phyloP scores from a whole-genome alignment of 30 jellyfish, hydroid and myxozoan genomes.

The Catostylus mosaicus region DNA sequence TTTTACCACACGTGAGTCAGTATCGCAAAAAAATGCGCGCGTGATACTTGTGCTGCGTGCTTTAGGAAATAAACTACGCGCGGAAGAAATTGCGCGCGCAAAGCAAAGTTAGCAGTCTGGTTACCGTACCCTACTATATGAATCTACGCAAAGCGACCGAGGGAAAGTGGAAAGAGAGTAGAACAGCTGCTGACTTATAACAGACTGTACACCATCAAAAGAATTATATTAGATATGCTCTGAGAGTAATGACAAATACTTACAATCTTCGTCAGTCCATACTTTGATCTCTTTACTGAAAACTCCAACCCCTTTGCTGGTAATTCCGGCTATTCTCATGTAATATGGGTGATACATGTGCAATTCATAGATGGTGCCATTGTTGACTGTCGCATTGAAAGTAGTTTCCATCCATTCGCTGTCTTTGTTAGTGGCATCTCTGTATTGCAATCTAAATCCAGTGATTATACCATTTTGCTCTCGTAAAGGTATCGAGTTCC shows the following conservation, averaged over 20 bases:
- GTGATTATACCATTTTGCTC: constrained; percentile 5
- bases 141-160: no score
- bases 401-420: constrained; percentile 6
- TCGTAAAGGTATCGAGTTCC: constrained; percentile 15
- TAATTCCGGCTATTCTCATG: constrained; percentile 42
- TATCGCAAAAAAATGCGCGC: no score
- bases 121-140: no score
- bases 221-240: neutral
- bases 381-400: neutral
- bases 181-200: no score
- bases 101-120: no score
- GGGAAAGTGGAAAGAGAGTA: no score
- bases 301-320: constrained; percentile 38
- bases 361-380: constrained; percentile 21
- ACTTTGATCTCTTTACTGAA: constrained; percentile 31
- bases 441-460: constrained; percentile 3
- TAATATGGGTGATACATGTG: constrained; percentile 13
- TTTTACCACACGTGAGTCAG: no score
- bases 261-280: constrained; percentile 47
- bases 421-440: constrained; percentile 2
- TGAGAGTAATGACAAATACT: constrained; percentile 1
- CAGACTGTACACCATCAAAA: neutral
- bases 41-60: no score
- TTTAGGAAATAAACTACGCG: no score
- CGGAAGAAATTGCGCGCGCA: no score